Evolutionary conservation across 2,797 vertebrate species (phyloP), one percentile per base, ranked within the genome.

Genomic region (Labeo calbasu): DNA sequence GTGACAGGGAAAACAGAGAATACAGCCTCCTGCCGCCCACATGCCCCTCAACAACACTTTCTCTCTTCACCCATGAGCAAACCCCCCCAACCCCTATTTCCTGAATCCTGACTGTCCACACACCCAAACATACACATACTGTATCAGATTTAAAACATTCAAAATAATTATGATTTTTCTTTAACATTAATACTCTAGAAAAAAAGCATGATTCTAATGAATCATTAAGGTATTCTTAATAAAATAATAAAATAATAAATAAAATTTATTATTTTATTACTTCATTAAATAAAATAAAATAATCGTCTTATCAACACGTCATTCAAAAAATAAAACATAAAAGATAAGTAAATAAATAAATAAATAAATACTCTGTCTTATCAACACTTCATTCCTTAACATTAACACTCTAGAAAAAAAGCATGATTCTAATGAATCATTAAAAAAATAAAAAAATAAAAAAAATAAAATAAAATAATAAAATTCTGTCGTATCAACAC

Each of bases 1-100:
- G 70, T 78, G 65, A 76, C 53, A 77, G 73, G 79, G 61, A 73
- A 76, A 87, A 72, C 53, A 53, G 76, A 84, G 79, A 84, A 86
- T 57, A 65, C 79, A 72, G 36, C 55, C 81, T 81, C 78, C 51
- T 68, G 55, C 77, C 4, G 55, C 69, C 59, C 65, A 50, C 71
- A 82, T 71, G 73, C 71, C 21, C 75, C 81, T 57, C 69, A 79
- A 50, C 53, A 69, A 69, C 50, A 51, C 25, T 13, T 66, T 77
- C 78, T 36, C 75, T 76, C 70, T 75, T 75, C 50, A 75, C n/a
- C 21, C 65, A 81, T 40, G 25, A 68, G 28, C 59, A 51, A 46
- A 19, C 55, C 75, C 65, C 32, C 32, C 51, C 48, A 59, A 23
- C 28, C 69, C 81, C 11, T 66, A 55, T 46, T 61, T 50, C 17